Conservation (phyloP, 2,113 vertebrate genomes). For the Coregonus clupeaformis region DNA sequence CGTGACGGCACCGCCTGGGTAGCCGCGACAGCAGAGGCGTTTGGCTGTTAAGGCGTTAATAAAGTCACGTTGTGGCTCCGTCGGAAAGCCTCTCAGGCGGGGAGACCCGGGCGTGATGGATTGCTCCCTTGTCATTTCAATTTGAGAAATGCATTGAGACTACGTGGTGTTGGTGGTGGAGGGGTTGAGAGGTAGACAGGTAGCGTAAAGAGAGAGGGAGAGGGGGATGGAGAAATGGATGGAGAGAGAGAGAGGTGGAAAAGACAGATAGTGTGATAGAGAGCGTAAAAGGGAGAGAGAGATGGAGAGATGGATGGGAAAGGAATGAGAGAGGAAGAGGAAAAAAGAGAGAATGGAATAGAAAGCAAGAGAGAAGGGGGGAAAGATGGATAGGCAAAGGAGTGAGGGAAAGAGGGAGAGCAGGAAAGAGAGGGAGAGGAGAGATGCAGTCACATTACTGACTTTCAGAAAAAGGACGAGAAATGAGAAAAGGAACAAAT, state of each 20-base stretch:
- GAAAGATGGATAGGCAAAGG: not conserved
- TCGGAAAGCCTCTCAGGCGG: constrained; percentile 32
- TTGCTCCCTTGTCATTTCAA: constrained; percentile 65
- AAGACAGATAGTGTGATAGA: not conserved
- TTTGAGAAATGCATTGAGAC: constrained; percentile 57
- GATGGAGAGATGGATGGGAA: not conserved
- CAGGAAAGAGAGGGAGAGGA: not conserved
- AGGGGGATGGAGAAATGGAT: not conserved
- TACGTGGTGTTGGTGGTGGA: not conserved
- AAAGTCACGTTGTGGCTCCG: constrained; percentile 50
- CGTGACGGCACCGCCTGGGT: not conserved
- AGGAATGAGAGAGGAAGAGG: not conserved
- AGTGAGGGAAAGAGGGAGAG: not conserved
- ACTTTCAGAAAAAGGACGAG: not conserved
- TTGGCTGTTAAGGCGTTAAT: constrained; percentile 60
- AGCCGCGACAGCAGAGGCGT: not conserved
- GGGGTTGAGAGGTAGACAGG: constrained; percentile 1
- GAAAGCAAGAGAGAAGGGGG: not conserved
- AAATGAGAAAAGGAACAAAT: constrained; percentile 1
- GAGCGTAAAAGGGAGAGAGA: constrained; percentile 1
- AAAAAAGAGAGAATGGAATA: not conserved
- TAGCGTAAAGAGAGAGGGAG: not conserved
- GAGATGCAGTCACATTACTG: not conserved
- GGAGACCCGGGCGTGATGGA: constrained; percentile 59
- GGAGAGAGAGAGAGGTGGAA: not conserved